A percentile compares a stretch with the other conserved stretches of the same genome.
phyloP scores from a whole-genome alignment of 2,113 vertebrate species.

The Andinoacara biseriatus region DNA sequence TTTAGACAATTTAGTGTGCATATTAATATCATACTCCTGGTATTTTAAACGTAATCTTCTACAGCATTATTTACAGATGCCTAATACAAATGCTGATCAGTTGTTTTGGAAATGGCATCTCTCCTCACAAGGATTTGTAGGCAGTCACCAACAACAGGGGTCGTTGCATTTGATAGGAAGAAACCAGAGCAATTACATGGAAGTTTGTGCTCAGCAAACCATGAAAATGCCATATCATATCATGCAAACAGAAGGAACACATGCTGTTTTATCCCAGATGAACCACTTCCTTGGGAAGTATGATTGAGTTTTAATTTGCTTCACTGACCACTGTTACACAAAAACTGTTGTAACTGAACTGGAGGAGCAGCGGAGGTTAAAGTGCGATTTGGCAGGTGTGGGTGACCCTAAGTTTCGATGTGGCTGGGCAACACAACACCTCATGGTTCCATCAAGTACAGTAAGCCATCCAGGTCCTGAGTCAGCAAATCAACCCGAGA shows the following conservation, averaged over 20 bases:
- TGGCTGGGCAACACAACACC: background rate
- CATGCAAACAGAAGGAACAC: constrained; percentile 60
- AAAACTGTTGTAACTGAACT: constrained; percentile 15
- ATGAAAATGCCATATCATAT: constrained; percentile 65
- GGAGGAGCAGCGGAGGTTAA: background rate
- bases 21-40: background rate
- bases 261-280: constrained; percentile 54
- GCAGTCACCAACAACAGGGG: constrained; percentile 55
- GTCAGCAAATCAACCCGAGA: too few species aligned
- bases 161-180: constrained; percentile 52
- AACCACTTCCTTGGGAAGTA: constrained; percentile 28
- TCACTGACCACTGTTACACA: constrained; percentile 14
- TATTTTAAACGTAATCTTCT: background rate
- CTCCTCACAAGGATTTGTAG: constrained; percentile 30
- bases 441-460: too few species aligned
- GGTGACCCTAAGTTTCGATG: background rate
- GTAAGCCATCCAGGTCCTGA: too few species aligned
- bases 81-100: constrained; percentile 12
- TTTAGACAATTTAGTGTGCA: background rate
- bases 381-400: background rate
- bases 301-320: background rate
- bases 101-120: constrained; percentile 21
- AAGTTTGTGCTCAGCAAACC: constrained; percentile 65
- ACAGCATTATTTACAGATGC: background rate
- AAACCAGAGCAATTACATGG: constrained; percentile 68